Percentiles rank a stretch among this genome's conserved stretches.
These are phyloP conservation scores for Danio tinwini DNA, from an alignment of 2,797 vertebrate species.

Conservation along the genomic window DNA sequence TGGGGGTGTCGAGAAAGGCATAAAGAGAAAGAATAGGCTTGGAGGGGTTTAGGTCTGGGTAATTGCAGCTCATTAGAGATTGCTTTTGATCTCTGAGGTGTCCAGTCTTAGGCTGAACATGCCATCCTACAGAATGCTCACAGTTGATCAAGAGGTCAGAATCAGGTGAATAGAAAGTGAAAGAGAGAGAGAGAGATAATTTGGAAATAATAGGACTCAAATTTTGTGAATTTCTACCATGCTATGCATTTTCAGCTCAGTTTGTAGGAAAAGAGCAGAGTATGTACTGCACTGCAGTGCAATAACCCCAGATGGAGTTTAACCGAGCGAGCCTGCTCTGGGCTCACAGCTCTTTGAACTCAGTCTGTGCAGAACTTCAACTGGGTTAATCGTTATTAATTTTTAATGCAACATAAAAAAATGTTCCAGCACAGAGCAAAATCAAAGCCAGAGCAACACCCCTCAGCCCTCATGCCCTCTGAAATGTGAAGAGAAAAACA, in stretches of 20 bases:
- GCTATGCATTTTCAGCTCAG: conserved; percentile 55
- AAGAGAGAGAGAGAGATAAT: conserved; percentile 3
- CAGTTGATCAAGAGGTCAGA: conserved; percentile 81
- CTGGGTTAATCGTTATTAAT: conserved; percentile 87
- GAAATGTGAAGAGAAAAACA: conserved; percentile 56
- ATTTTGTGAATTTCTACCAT: neutral
- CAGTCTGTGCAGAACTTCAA: conserved; percentile 83
- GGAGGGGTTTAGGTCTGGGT: conserved; percentile 74
- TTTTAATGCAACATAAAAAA: conserved; percentile 79
- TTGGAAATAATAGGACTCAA: conserved; percentile 12
- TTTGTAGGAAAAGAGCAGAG: conserved; percentile 66
- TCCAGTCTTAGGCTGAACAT: conserved; percentile 78
- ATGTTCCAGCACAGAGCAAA: conserved; percentile 82
- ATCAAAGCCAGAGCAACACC: conserved; percentile 82
- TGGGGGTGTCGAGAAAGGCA: conserved; percentile 23
- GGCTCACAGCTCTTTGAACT: conserved; percentile 84
- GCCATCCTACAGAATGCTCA: conserved; percentile 77
- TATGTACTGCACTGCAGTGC: conserved; percentile 72
- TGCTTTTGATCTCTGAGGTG: conserved; percentile 85
- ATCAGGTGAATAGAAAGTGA: conserved; percentile 65
- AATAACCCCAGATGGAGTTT: conserved; percentile 77
- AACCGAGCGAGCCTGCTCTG: conserved; percentile 73
- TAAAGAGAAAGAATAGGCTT: conserved; percentile 66
- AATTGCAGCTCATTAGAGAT: conserved; percentile 84
- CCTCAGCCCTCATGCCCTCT: conserved; percentile 58